phyloP scores from a whole-genome alignment of 2,888 invertebrate species.

The Ditula angustiorana region DNA sequence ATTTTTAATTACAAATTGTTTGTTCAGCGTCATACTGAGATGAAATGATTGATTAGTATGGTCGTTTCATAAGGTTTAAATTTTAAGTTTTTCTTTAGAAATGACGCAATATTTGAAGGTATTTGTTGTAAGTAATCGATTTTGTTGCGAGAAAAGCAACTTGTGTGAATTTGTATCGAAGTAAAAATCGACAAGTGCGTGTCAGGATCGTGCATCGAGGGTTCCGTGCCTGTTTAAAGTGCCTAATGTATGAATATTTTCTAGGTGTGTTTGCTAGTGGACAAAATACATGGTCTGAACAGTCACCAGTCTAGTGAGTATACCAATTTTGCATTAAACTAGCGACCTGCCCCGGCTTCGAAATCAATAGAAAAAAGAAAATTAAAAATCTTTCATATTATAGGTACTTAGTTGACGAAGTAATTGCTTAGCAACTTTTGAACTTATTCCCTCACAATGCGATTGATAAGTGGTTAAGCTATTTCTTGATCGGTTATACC shows the following conservation, averaged over 20 bases:
- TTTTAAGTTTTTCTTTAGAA: neutral
- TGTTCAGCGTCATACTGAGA: neutral
- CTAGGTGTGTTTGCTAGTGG: neutral
- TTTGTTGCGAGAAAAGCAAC: neutral
- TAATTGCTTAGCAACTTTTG: too few species aligned
- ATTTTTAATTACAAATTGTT: neutral
- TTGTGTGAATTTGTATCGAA: too few species aligned
- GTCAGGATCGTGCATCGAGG: too few species aligned
- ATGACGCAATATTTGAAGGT: neutral
- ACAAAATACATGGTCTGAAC: neutral
- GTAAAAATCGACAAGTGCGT: too few species aligned
- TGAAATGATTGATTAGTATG: neutral
- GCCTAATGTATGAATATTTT: neutral
- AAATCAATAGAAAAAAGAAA: too few species aligned
- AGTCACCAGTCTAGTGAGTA: slow-evolving; percentile 40
- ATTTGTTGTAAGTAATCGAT: neutral
- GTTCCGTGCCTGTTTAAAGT: neutral
- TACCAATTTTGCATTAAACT: too few species aligned
- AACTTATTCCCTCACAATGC: too few species aligned
- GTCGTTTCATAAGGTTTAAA: neutral
- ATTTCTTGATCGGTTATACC: too few species aligned
- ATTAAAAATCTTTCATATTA: too few species aligned
- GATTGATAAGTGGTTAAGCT: too few species aligned
- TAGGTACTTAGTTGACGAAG: too few species aligned
- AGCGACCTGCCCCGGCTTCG: too few species aligned